Percentiles rank a stretch among this genome's conserved stretches.
phyloP scores from a whole-genome alignment of 2,888 invertebrate species.

The Toxonevra muliebris region DNA sequence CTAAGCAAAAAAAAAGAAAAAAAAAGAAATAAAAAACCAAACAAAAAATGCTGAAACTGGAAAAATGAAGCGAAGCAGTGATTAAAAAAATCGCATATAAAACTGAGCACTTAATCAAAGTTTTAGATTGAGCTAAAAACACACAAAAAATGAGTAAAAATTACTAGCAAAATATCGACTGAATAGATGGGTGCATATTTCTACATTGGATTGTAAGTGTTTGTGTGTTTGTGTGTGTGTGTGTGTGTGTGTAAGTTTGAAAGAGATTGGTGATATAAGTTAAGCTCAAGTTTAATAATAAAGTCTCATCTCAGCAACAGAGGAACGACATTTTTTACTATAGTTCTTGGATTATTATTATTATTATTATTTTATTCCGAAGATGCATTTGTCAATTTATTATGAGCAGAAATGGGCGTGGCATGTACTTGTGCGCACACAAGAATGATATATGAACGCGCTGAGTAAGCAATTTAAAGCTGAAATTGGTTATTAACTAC shows the following conservation, averaged over 20 bases:
- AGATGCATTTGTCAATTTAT: slow-evolving; percentile 53
- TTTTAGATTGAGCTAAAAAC: slow-evolving; percentile 45
- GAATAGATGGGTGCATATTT: too few relatives aligned
- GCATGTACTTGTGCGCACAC: slow-evolving; percentile 39
- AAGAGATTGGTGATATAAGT: too few relatives aligned
- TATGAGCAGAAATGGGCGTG: slow-evolving; percentile 55
- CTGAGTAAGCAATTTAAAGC: slow-evolving; percentile 56
- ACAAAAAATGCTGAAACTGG: background rate
- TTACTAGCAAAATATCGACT: too few relatives aligned
- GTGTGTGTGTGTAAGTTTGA: too few relatives aligned
- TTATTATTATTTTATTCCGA: background rate
- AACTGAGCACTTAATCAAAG: slow-evolving; percentile 57
- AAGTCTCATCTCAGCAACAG: too few relatives aligned
- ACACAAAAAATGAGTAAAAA: background rate
- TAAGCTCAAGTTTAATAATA: too few relatives aligned
- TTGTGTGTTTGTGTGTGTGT: too few relatives aligned
- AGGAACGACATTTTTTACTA: too few relatives aligned
- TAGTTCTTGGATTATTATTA: too few relatives aligned
- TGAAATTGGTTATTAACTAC: slow-evolving; percentile 43
- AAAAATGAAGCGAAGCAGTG: slow-evolving; percentile 29
- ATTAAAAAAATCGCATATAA: slow-evolving; percentile 52
- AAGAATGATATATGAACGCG: slow-evolving; percentile 55
- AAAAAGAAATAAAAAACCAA: slow-evolving; percentile 5
- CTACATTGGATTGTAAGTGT: too few relatives aligned
- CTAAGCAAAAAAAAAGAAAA: slow-evolving; percentile 44